A percentile compares a stretch with the other conserved stretches of the same genome.
Conservation (phyloP, 53 echinoderm and acorn worm species). For the Paracentrotus lividus region DNA sequence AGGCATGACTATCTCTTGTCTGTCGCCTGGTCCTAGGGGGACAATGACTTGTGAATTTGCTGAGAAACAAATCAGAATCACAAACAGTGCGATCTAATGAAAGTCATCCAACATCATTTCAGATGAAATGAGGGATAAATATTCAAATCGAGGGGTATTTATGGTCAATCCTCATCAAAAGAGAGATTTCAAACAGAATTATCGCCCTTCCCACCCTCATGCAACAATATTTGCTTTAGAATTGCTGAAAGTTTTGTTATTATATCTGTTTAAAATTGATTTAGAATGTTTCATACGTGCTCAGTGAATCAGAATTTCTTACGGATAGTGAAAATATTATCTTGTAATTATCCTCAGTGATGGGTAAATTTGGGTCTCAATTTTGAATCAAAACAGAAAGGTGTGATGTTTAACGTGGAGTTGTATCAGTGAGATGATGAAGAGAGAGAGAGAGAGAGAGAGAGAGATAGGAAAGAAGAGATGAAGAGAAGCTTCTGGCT, state of each 20-base stretch:
- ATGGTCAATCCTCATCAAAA: neutral
- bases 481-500: neutral
- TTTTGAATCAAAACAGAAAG: conserved; percentile 49
- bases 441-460: neutral
- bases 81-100: conserved; percentile 17
- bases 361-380: conserved; percentile 30
- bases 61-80: conserved; percentile 42
- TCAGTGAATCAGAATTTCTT: neutral
- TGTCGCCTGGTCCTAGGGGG: conserved; percentile 19
- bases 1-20: conserved; percentile 54
- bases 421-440: neutral
- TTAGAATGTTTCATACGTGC: conserved; percentile 9
- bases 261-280: neutral
- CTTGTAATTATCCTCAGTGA: conserved; percentile 54
- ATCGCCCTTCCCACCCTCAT: neutral
- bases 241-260: neutral
- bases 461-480: neutral
- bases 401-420: conserved; percentile 9
- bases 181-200: neutral
- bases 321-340: conserved; percentile 33
- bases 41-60: conserved; percentile 56
- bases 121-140: conserved; percentile 21
- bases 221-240: conserved; percentile 11
- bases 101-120: conserved; percentile 43
- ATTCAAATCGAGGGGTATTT: conserved; percentile 47